Evolutionary conservation across 2,113 vertebrate species (phyloP), one percentile per base, ranked within the genome.

Genomic region (Chaetodon auriga): DNA sequence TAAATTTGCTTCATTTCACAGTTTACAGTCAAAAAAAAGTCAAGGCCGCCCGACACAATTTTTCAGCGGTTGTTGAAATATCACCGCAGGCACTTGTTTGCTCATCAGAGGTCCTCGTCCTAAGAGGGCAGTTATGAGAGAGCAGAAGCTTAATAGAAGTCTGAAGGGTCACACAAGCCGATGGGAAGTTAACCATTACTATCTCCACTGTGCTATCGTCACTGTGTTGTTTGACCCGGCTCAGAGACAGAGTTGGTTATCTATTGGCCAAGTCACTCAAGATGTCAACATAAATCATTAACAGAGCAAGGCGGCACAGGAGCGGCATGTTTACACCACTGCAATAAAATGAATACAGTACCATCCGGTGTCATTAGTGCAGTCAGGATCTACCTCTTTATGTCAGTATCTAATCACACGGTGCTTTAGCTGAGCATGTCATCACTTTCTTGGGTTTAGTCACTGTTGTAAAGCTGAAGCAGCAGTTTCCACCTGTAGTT

Each of bases 151-250:
- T 75, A 54, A 62, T 65, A 71, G n/a, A 51, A 66, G 11, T 49
- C 35, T 76, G 69, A 53, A 48, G 71, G 68, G 10, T 53, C 49
- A 41, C 41, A 21, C 73, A 36, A 14, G 23, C 74, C 9, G 25
- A 84, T 70, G 5, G 64, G 58, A 80, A 83, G 87, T 90, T 87
- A 89, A 89, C 89, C 70, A 86, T 90, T 84, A 11, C 14, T 74
- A 6, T 38, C 21, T 66, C 18, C 0, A 43, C 19, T n/a, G 7
- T 15, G 48, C 66, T 49, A 72, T 82, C 46, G 18, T 65, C 68
- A 25, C 54, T 19, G 4, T 14, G 16, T 58, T 43, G 35, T 73
- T 53, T 65, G 60, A 60, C 16, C 53, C 41, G 23, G 36, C 51
- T 41, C n/a, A 5, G 30, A 82, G 68, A 61, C 36, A 0, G 45